Percentiles rank a stretch among this genome's conserved stretches.
Evolutionary conservation across 1,140 invertebrate genomes (phyloP).

Genomic region (Rhopalosiphum padi): DNA sequence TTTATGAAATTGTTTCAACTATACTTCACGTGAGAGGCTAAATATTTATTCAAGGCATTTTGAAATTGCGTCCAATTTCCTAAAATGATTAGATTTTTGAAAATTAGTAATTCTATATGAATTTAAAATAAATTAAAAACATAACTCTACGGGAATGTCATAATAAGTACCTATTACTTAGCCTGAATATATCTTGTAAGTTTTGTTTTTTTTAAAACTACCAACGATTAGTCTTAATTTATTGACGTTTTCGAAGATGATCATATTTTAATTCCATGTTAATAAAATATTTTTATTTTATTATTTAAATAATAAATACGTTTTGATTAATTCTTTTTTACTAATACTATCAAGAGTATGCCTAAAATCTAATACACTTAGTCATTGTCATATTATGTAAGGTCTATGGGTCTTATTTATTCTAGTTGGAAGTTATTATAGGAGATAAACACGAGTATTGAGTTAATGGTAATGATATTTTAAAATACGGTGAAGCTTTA

Average conservation of each 20-base stretch:
- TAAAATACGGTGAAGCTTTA: slow-evolving; percentile 53
- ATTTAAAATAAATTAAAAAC: not conserved
- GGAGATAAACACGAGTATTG: not conserved
- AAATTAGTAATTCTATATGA: not conserved
- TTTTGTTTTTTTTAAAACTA: not conserved
- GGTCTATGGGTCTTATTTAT: not conserved
- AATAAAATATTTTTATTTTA: too few relatives aligned
- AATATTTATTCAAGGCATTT: too few relatives aligned
- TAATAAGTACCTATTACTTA: not conserved
- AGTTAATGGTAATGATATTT: not conserved
- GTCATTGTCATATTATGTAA: not conserved
- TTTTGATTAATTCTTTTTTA: not conserved
- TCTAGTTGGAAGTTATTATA: not conserved
- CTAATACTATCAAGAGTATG: not conserved
- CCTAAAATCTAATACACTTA: not conserved
- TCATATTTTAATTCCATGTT: too few relatives aligned
- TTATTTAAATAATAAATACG: not conserved
- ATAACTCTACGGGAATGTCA: not conserved
- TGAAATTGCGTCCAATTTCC: too few relatives aligned
- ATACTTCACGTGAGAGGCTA: not conserved
- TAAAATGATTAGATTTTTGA: not conserved
- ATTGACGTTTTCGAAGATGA: too few relatives aligned
- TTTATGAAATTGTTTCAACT: not conserved
- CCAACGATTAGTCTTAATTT: too few relatives aligned
- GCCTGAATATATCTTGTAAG: not conserved